Conservation (phyloP, 2,113 vertebrate genomes). For the Myotis lucifugus region DNA sequence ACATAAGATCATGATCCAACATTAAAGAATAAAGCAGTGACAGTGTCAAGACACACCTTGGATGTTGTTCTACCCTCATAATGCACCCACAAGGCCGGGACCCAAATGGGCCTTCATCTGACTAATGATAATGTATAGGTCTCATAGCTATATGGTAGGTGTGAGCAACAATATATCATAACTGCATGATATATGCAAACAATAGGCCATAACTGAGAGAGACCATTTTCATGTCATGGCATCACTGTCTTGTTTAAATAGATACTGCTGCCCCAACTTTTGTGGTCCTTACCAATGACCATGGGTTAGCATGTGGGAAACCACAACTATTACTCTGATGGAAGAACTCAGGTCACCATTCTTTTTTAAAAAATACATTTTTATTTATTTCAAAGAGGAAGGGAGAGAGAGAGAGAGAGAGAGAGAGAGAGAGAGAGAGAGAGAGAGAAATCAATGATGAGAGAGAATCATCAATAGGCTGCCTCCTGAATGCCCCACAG, state of each 20-base stretch:
- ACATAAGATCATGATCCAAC: not conserved
- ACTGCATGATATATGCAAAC: not conserved
- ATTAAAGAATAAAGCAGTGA: not conserved
- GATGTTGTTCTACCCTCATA: too few species aligned
- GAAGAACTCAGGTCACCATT: not conserved
- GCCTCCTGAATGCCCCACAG: too few species aligned
- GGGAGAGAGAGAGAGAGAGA: too few species aligned
- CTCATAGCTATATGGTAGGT: not conserved
- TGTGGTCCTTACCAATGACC: not conserved
- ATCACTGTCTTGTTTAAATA: not conserved
- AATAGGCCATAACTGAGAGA: not conserved
- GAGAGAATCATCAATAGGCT: too few species aligned
- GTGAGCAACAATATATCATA: not conserved
- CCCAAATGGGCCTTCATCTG: not conserved
- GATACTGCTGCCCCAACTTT: not conserved
- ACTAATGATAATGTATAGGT: too few species aligned
- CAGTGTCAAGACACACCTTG: too few species aligned
- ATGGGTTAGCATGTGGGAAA: not conserved
- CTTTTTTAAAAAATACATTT: too few species aligned
- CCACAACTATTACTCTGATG: not conserved
- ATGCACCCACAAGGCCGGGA: not conserved
- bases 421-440: too few species aligned
- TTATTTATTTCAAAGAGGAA: too few species aligned
- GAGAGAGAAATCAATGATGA: too few species aligned
- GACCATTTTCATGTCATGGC: not conserved